phyloP scores from a whole-genome alignment of 2,113 vertebrate species.

The Sturnus vulgaris region DNA sequence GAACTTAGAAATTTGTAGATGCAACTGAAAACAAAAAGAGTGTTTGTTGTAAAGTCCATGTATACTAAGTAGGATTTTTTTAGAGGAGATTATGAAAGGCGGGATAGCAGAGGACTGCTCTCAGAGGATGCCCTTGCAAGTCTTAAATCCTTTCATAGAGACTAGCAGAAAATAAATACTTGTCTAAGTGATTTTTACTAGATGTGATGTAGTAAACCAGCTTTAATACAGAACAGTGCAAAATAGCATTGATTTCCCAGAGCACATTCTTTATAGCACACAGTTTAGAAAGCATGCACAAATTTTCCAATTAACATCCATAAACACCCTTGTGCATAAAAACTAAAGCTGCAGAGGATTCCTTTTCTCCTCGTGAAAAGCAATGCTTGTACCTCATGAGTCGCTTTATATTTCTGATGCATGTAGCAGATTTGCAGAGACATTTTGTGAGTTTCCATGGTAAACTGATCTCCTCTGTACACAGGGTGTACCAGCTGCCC shows the following conservation, averaged over 20 bases:
- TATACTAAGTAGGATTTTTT: neutral
- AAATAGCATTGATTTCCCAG: neutral
- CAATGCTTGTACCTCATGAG: neutral
- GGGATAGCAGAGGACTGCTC: neutral
- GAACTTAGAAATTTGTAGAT: neutral
- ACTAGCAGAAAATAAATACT: neutral
- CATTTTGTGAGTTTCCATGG: neutral
- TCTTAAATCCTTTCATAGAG: neutral
- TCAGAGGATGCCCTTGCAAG: neutral
- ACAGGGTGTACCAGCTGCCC: neutral
- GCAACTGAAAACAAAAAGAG: neutral
- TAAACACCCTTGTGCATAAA: neutral
- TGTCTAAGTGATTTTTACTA: neutral
- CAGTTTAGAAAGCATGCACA: neutral
- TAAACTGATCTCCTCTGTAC: neutral
- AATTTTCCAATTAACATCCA: constrained; percentile 28
- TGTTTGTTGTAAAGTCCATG: neutral
- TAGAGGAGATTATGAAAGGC: neutral
- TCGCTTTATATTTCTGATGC: neutral
- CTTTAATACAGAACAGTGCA: neutral
- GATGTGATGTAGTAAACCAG: neutral
- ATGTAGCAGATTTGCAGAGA: neutral
- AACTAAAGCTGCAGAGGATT: neutral
- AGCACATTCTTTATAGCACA: neutral
- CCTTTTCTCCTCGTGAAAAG: neutral